Base-by-base conservation (phyloP, 2,888 invertebrate genomes). In the Drosophila fulvimacula region DNA sequence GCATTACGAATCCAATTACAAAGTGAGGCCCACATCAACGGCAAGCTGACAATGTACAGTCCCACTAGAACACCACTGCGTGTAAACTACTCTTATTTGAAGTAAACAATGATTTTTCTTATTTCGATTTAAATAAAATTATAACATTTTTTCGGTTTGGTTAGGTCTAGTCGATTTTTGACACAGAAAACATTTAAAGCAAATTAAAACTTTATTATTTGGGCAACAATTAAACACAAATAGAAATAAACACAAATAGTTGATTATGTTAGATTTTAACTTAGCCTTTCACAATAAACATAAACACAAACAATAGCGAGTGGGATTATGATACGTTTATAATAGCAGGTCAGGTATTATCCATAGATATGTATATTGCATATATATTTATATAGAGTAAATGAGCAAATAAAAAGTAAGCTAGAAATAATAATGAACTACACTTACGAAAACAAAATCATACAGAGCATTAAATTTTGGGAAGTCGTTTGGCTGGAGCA, bases 21-120 rank as follows among this genome's bases (percentile, higher is more conserved):
- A 90, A 84, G 92, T 92, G 90, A 92, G 94, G 94, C 94, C 94
- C 93, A 95, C 95, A 94, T 94, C 94, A 95, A 94, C 95, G 94
- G 94, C 94, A 94, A 94, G 94, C 94, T 94, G 94, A 93, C 94
- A 91, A 90, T 93, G 93, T 93, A 93, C 93, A 92, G 91, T 92
- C 93, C 93, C 92, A 91, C 92, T 92, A 92, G 93, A 92, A 78
- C 72, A 79, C 92, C 92, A 92, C 92, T 91, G 91, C 92, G 90
- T 91, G 92, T 92, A 91, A 92, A 92, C 90, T 92, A 92, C 92
- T 92, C 92, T 92, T 92, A 91, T 76, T 75, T 91, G 90, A 90
- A 91, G 91, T 90, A 89, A 91, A 90, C 85, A 90, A 88, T 79
- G 13, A 82, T 82, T 76, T 85, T 59, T 68, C 41, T 49, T 73